A percentile compares a stretch with the other conserved stretches of the same genome.
phyloP scores from a whole-genome alignment of 2,113 vertebrate species.

The Bufo gargarizans region DNA sequence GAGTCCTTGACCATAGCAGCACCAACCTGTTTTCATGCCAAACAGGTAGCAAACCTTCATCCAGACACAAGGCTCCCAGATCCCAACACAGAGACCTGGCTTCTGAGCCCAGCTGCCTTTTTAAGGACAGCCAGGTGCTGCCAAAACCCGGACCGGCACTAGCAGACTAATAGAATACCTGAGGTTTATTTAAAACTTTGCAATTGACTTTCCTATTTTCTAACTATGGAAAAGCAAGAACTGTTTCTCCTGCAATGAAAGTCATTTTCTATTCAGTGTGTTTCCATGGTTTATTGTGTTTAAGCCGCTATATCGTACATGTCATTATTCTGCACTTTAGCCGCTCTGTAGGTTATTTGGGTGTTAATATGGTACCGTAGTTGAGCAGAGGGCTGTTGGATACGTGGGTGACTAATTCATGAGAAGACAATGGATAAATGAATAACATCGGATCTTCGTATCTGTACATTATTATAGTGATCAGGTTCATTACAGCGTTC shows the following conservation, averaged over 20 bases:
- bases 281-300: slow-evolving; percentile 7
- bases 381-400: neutral
- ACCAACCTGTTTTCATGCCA: too few species aligned
- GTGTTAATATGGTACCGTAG: neutral
- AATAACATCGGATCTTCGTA: neutral
- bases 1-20: too few species aligned
- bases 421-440: slow-evolving; percentile 28
- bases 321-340: slow-evolving; percentile 16
- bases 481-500: neutral
- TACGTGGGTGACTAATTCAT: neutral
- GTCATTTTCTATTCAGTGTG: neutral
- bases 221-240: neutral
- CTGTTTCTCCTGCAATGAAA: neutral
- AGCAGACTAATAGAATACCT: neutral
- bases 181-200: neutral
- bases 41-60: too few species aligned
- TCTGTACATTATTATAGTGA: neutral
- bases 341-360: neutral
- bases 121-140: too few species aligned
- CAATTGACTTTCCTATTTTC: neutral
- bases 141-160: too few species aligned
- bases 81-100: too few species aligned
- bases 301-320: slow-evolving; percentile 8
- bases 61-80: too few species aligned
- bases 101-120: too few species aligned